phyloP scores from a whole-genome alignment of 2,113 vertebrate genomes.

The Muntiacus muntjak region DNA sequence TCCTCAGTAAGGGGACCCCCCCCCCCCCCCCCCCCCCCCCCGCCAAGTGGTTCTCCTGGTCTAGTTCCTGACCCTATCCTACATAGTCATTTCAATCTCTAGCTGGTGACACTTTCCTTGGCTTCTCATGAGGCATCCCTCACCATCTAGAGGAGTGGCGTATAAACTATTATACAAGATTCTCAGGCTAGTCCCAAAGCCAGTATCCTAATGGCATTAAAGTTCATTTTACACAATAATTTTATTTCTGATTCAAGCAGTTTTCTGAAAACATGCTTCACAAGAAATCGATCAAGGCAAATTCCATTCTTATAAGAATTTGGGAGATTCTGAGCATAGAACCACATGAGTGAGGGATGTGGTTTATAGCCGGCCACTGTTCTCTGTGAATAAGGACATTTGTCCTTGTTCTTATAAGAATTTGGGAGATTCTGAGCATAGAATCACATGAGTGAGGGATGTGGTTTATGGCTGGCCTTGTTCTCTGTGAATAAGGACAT shows the following conservation, averaged over 20 bases:
- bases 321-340: not conserved
- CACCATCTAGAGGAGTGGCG: not conserved
- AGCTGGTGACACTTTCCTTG: not conserved
- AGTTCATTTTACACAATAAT: not conserved
- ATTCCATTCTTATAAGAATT: not conserved
- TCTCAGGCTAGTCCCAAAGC: not conserved
- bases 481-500: not conserved
- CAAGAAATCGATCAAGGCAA: not conserved
- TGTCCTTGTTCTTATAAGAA: not conserved
- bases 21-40: too few species aligned
- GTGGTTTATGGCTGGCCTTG: not conserved
- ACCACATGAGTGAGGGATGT: not conserved
- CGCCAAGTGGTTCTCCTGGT: not conserved
- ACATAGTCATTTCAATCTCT: not conserved
- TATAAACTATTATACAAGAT: not conserved
- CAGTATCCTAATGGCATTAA: not conserved
- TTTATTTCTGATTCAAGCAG: not conserved
- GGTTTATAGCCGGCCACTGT: not conserved
- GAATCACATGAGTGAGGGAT: not conserved
- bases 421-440: not conserved
- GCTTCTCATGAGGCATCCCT: not conserved
- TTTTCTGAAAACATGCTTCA: not conserved
- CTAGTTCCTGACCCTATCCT: not conserved
- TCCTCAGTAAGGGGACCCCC: not conserved
- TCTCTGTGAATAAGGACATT: not conserved